A percentile compares a stretch with the other conserved stretches of the same genome.
phyloP scores from a whole-genome alignment of 1,140 invertebrate genomes.

The Aleiodes sp. region DNA sequence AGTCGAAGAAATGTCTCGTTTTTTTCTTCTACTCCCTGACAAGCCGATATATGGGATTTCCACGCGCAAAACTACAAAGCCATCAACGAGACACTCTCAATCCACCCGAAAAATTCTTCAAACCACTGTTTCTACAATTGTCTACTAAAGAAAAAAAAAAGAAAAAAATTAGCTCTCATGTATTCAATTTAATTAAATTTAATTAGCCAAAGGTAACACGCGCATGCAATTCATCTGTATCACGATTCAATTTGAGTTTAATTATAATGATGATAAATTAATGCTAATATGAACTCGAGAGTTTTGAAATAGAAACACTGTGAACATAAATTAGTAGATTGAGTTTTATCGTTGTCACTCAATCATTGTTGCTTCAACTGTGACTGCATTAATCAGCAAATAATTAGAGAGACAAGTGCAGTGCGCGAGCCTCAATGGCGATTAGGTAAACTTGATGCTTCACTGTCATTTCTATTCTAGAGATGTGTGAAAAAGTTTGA shows the following conservation, averaged over 20 bases:
- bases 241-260: neutral
- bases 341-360: constrained; percentile 49
- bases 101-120: constrained; percentile 29
- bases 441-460: constrained; percentile 62
- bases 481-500: neutral
- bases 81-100: constrained; percentile 49
- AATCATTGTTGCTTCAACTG: constrained; percentile 17
- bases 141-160: constrained; percentile 34
- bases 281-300: constrained; percentile 10
- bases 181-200: neutral
- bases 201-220: constrained; percentile 16
- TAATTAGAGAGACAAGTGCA: constrained; percentile 63
- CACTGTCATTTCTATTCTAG: constrained; percentile 57
- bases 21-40: constrained; percentile 35
- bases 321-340: constrained; percentile 41
- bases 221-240: constrained; percentile 11
- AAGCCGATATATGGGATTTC: constrained; percentile 29
- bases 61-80: constrained; percentile 52
- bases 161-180: constrained; percentile 22
- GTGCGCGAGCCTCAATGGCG: constrained; percentile 50
- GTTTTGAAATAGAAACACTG: constrained; percentile 21
- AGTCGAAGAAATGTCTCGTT: constrained; percentile 25
- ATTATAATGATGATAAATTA: constrained; percentile 19
- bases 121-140: constrained; percentile 3
- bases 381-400: constrained; percentile 55